Evolutionary conservation across 2,888 invertebrate species (phyloP).

Genomic region (Ernsta delagoae): DNA sequence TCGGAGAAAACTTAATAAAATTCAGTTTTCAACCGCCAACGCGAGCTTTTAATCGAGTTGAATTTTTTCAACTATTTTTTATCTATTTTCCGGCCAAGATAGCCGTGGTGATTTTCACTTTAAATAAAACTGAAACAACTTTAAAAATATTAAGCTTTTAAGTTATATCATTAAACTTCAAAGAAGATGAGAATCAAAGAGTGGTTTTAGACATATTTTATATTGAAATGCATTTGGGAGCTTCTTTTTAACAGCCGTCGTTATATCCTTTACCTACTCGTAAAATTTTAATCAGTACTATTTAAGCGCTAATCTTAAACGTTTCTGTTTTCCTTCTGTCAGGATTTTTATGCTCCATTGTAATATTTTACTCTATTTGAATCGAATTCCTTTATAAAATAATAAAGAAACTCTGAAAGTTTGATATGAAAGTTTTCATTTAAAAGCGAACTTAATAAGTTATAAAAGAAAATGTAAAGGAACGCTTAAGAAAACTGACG

Average conservation of each 20-base stretch:
- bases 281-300: too few species aligned
- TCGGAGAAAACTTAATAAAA: slow-evolving; percentile 28
- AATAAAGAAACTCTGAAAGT: slow-evolving; percentile 8
- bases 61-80: slow-evolving; percentile 10
- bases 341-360: not conserved
- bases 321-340: too few species aligned
- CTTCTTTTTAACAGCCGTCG: too few species aligned
- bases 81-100: slow-evolving; percentile 1
- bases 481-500: slow-evolving; percentile 17
- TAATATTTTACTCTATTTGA: not conserved
- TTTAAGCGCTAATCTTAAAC: too few species aligned
- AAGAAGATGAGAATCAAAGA: too few species aligned
- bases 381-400: not conserved
- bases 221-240: too few species aligned
- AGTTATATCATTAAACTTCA: not conserved
- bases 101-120: not conserved
- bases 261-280: too few species aligned
- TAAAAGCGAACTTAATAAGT: slow-evolving; percentile 15
- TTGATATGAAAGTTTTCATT: slow-evolving; percentile 7
- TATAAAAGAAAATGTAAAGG: slow-evolving; percentile 9
- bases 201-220: too few species aligned
- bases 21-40: slow-evolving; percentile 18
- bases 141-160: not conserved
- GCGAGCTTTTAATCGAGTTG: slow-evolving; percentile 16
- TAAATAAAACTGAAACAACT: not conserved